phyloP scores from a whole-genome alignment of 2,113 vertebrate species.

The Embiotoca jacksoni region DNA sequence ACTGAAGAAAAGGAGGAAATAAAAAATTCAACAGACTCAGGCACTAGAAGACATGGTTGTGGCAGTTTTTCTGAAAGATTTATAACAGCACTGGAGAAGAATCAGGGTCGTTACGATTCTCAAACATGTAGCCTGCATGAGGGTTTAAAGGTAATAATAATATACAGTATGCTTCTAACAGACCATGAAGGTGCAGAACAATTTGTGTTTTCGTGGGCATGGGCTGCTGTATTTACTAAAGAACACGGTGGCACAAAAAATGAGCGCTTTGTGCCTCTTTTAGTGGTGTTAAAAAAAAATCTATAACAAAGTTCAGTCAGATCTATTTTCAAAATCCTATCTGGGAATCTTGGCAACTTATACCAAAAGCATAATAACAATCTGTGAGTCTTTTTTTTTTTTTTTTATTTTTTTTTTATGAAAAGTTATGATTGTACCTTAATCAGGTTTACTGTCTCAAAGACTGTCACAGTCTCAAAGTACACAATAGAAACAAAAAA shows the following conservation, averaged over 20 bases:
- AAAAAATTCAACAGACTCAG: conserved; percentile 72
- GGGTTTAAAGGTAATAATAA: neutral
- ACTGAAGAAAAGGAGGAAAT: conserved; percentile 60
- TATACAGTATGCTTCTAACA: neutral
- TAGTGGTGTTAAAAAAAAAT: neutral
- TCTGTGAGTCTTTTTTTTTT: neutral
- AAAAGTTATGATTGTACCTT: neutral
- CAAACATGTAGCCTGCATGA: neutral
- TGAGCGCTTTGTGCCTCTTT: neutral
- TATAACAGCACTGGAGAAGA: conserved; percentile 63
- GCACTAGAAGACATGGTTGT: conserved; percentile 59
- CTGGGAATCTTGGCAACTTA: neutral
- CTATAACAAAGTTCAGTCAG: too few relatives aligned
- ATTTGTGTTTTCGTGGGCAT: neutral
- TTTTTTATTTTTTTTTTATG: too few relatives aligned
- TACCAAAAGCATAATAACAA: neutral
- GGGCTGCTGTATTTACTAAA: neutral
- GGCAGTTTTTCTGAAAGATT: conserved; percentile 79
- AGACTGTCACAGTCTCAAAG: too few relatives aligned
- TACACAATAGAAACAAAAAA: too few relatives aligned
- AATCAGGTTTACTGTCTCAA: too few relatives aligned
- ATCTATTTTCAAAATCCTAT: too few relatives aligned
- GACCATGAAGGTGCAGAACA: conserved; percentile 2
- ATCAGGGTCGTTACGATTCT: conserved; percentile 60
- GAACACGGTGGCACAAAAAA: neutral